phyloP scores from a whole-genome alignment of 2,113 vertebrate genomes.

The Dasyurus viverrinus region DNA sequence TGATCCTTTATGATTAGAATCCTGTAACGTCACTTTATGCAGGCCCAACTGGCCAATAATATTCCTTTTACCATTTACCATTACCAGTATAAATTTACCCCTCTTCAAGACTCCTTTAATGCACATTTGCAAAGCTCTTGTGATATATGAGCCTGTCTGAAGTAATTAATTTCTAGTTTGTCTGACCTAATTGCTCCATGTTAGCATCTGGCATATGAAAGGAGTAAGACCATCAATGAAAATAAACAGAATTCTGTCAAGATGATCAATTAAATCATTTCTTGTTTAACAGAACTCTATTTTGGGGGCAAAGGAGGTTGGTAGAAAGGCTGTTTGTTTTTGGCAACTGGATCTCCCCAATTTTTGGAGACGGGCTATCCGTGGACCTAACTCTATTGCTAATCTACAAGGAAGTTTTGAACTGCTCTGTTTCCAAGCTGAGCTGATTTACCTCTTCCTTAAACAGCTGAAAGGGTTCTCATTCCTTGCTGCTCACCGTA shows the following conservation, averaged over 20 bases:
- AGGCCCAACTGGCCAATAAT: not conserved
- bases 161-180: slow-evolving; percentile 75
- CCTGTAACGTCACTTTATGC: slow-evolving; percentile 47
- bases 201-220: slow-evolving; percentile 69
- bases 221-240: slow-evolving; percentile 61
- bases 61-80: slow-evolving; percentile 47
- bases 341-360: not conserved
- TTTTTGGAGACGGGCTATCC: not conserved
- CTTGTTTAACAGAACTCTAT: not conserved
- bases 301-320: not conserved
- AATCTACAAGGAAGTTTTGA: not conserved
- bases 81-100: slow-evolving; percentile 54
- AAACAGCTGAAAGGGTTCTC: not conserved
- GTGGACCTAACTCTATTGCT: not conserved
- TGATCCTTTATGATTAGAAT: slow-evolving; percentile 22
- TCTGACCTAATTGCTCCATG: slow-evolving; percentile 71
- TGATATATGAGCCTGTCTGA: slow-evolving; percentile 71
- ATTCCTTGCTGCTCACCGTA: not conserved
- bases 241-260: slow-evolving; percentile 59
- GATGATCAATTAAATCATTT: slow-evolving; percentile 11
- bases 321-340: not conserved
- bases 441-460: not conserved
- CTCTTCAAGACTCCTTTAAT: slow-evolving; percentile 8
- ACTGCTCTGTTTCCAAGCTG: slow-evolving; percentile 6
- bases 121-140: slow-evolving; percentile 46